Evolutionary conservation across 2,888 invertebrate species (phyloP), one percentile per base, ranked within the genome.

Genomic region (Pseudococcus longispinus): DNA sequence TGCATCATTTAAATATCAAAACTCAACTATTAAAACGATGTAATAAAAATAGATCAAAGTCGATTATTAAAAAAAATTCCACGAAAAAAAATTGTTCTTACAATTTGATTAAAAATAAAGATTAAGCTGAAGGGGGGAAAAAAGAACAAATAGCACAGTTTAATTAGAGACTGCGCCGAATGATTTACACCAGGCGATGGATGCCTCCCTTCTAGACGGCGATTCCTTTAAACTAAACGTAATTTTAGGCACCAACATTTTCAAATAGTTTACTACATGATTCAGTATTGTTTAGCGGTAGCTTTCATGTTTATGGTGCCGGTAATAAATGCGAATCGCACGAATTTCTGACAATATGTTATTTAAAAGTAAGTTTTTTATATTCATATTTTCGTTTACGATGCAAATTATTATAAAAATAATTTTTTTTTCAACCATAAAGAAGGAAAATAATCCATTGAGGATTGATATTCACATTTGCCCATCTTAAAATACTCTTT

Each of bases 101-200:
- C 3, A 55, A 55, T n/a, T 55, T 2, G n/a, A 55, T 55, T n/a
- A 4, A 55, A 55, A 55, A 55, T 55, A 55, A 15, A 55, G 26
- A 65, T 65, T 26, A 65, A 20, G 15, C 1, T 26, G 3, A 65
- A 65, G 8, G 11, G 13, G n/a, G 42, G 42, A 20, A 80, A 42
- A 80, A 20, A 42, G 0, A 29, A 42, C 37, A 80, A 74, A 60
- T 23, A 51, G n/a, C 60, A 23, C 2, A 60, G 60, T 60, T 80
- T 80, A 80, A 80, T 74, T 74, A 42, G 42, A 80, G 77, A 80
- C 77, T 80, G 77, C 77, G 77, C 77, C 77, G 77, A 80, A 80
- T 20, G 77, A 42, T 80, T 42, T 42, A 42, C 74, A 74, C 42
- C 6, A 29, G 74, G 32, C 18, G 42, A 42, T 80, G 42, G 42